phyloP scores from a whole-genome alignment of 2,888 invertebrate species.

The Andrena marginata region DNA sequence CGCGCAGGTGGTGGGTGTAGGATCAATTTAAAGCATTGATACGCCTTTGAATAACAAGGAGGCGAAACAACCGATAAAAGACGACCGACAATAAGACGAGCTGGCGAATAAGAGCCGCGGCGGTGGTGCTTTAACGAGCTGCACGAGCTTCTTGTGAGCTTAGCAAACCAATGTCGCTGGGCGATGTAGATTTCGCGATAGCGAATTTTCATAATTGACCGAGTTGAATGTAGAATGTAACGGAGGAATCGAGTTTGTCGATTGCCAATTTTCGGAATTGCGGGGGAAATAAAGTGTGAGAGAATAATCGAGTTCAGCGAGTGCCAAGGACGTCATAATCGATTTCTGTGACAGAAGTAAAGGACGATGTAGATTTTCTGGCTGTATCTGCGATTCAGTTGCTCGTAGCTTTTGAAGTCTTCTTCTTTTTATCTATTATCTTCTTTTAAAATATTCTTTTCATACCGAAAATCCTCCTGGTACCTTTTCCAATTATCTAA shows the following conservation, averaged over 20 bases:
- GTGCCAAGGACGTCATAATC: background rate
- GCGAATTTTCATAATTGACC: constrained; percentile 17
- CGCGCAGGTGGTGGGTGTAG: background rate
- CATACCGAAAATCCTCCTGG: too few species aligned
- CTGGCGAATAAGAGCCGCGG: background rate
- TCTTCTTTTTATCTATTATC: too few species aligned
- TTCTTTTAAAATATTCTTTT: too few species aligned
- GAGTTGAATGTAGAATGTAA: constrained; percentile 15
- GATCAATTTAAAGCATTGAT: constrained; percentile 56
- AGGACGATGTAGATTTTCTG: background rate
- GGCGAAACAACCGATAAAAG: constrained; percentile 13
- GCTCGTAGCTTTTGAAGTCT: too few species aligned
- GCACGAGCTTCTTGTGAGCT: constrained; percentile 27
- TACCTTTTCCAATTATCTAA: too few species aligned
- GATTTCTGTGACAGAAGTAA: constrained; percentile 8
- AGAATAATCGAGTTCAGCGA: too few species aligned
- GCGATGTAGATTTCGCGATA: background rate
- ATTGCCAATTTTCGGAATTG: background rate
- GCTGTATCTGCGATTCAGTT: background rate
- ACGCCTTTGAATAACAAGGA: constrained; percentile 48
- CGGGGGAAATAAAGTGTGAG: too few species aligned
- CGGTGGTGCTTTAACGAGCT: constrained; percentile 17
- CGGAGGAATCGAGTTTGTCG: constrained; percentile 1
- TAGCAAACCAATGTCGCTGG: constrained; percentile 8
- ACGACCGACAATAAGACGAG: background rate